Conservation (phyloP, 2,797 vertebrate species). For the Peromyscus aztecus region DNA sequence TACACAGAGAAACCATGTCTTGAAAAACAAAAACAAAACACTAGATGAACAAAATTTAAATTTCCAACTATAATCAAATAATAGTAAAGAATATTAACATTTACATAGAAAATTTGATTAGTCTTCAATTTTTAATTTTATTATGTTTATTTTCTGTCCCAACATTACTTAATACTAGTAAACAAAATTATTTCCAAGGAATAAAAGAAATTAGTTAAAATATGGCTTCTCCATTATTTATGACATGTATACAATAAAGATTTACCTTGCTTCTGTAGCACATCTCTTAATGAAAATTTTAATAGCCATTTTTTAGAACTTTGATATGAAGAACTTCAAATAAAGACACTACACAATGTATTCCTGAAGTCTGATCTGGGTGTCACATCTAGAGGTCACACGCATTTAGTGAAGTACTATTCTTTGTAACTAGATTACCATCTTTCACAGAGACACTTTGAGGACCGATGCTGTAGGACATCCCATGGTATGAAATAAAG, state of each 20-base stretch:
- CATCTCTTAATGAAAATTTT: neutral
- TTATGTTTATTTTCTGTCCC: slow-evolving; percentile 47
- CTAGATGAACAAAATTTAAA: slow-evolving; percentile 31
- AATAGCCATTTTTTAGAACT: slow-evolving; percentile 37
- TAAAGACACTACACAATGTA: slow-evolving; percentile 26
- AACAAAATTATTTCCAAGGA: neutral
- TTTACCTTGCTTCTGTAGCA: slow-evolving; percentile 24
- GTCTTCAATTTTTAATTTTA: slow-evolving; percentile 32
- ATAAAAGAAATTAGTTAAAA: slow-evolving; percentile 56
- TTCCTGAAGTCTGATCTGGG: slow-evolving; percentile 7
- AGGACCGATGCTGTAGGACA: neutral
- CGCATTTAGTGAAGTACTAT: neutral
- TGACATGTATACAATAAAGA: neutral
- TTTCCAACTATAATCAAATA: neutral
- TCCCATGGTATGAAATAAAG: neutral
- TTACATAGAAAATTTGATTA: neutral
- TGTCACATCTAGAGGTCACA: neutral
- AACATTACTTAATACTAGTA: neutral
- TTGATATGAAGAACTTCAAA: slow-evolving; percentile 13
- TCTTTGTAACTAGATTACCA: neutral
- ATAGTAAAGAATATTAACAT: neutral
- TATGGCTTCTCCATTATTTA: slow-evolving; percentile 14
- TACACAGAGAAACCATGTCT: neutral
- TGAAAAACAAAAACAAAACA: neutral
- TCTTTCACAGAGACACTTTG: neutral